Evolutionary conservation across 2,797 vertebrate species (phyloP), one percentile per base, ranked within the genome.

Genomic region (Argya squamiceps): DNA sequence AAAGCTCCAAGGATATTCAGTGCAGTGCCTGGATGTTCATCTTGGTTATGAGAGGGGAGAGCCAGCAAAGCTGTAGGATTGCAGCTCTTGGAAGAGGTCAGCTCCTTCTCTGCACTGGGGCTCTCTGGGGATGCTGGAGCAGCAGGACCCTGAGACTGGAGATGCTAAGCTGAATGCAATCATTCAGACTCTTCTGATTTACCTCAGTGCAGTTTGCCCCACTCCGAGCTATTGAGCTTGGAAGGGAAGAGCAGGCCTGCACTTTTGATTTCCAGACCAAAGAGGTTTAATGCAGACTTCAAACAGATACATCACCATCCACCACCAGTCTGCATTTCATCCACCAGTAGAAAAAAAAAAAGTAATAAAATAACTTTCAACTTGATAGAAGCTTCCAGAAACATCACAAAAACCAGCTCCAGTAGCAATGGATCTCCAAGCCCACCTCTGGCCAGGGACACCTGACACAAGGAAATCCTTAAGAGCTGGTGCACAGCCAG

Each of bases 161-260:
- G 49, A 20, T 15, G 37, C n/a, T 12, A 15, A 67, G 16, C 32
- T 70, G 20, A 46, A 36, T 22, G 17, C 49, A 47, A 5, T 26
- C 55, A 60, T 30, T 34, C 68, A 76, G 50, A 68, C 1, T 8
- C 49, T n/a, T n/a, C 67, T n/a, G 37, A 36, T 63, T 41, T 29
- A 24, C 15, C 19, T 67, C 3, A 0, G 11, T 55, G 65, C 60
- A 50, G 15, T 46, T 74, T 67, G 27, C 4, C 19, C 14, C 2
- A 1, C 34, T 56, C 37, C 0, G 0, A 68, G 14, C 49, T 62
- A 12, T 17, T 73, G 59, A 84, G 30, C 30, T 30, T 50, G 36
- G 49, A 24, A 79, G 22, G 65, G 1, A 6, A 76, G 14, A 71
- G 30, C 4, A 3, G 46, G 43, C 23, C 32, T 56, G 41, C 15